Conservation (phyloP, 2,797 vertebrate genomes). For the Enteromius anoplus region DNA sequence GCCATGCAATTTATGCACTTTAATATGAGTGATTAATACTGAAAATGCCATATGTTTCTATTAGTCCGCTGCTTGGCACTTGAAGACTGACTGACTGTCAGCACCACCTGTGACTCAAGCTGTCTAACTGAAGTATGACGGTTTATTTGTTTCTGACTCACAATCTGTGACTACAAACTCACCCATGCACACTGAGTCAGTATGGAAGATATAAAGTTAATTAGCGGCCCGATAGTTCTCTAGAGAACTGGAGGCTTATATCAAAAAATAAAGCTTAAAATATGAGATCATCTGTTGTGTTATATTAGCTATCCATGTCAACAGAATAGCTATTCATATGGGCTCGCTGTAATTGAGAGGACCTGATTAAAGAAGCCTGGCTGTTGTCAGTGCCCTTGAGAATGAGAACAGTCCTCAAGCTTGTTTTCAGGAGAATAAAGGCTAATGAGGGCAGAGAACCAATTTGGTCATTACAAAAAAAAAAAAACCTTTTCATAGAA, state of each 20-base stretch:
- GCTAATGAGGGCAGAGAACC: conserved; percentile 24
- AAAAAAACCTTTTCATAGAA: neutral
- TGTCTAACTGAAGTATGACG: conserved; percentile 18
- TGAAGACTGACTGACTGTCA: conserved; percentile 54
- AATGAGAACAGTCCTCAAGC: conserved; percentile 26
- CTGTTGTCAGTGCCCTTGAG: conserved; percentile 15
- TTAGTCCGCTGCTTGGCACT: conserved; percentile 36
- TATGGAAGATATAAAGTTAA: neutral
- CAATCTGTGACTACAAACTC: neutral
- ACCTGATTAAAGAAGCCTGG: conserved; percentile 16
- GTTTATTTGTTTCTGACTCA: neutral
- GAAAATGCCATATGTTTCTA: conserved; percentile 41
- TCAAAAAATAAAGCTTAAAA: neutral
- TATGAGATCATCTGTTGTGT: neutral
- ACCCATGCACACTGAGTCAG: neutral
- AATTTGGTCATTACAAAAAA: conserved; percentile 5
- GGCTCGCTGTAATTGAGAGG: neutral
- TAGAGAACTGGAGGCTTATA: neutral
- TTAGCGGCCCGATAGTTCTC: neutral
- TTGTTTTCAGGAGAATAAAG: neutral
- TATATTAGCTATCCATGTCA: conserved; percentile 26
- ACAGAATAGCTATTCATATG: conserved; percentile 7
- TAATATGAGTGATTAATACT: conserved; percentile 9
- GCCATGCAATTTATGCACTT: neutral
- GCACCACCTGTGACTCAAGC: conserved; percentile 55